These are phyloP conservation scores for Chlorops oryzae DNA, from an alignment of 1,140 invertebrate genomes.

Conservation along the genomic window DNA sequence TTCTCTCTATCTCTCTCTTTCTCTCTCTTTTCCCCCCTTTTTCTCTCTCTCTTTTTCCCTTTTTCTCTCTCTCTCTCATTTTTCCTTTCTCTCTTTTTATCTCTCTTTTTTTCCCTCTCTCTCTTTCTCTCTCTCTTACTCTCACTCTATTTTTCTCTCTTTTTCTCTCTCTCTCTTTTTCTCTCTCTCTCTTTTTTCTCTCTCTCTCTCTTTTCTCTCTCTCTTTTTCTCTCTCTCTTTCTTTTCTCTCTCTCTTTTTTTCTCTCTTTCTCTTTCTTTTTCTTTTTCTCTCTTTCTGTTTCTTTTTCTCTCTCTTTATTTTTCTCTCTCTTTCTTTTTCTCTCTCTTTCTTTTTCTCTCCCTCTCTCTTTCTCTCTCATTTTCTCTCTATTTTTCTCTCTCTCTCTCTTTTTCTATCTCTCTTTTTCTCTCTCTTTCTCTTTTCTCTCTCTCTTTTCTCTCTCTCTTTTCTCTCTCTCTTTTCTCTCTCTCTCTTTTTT, in stretches of 20 bases:
- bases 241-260: neutral
- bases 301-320: neutral
- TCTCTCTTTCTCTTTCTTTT: neutral
- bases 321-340: neutral
- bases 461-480: neutral
- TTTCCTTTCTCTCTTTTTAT: neutral
- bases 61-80: neutral
- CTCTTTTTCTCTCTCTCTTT: neutral
- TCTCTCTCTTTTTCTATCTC: too few relatives aligned
- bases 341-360: neutral
- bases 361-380: neutral
- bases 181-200: neutral
- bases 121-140: neutral
- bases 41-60: neutral
- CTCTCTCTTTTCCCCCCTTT: neutral
- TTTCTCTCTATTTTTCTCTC: neutral
- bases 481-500: neutral
- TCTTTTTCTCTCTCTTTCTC: neutral
- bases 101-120: neutral
- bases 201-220: neutral
- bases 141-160: neutral
- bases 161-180: neutral
- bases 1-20: neutral
- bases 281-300: neutral
- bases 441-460: neutral